Evolutionary conservation across 30 jellyfish, hydroid and myxozoan genomes (phyloP).

Genomic region (Nemopilema nomurai): DNA sequence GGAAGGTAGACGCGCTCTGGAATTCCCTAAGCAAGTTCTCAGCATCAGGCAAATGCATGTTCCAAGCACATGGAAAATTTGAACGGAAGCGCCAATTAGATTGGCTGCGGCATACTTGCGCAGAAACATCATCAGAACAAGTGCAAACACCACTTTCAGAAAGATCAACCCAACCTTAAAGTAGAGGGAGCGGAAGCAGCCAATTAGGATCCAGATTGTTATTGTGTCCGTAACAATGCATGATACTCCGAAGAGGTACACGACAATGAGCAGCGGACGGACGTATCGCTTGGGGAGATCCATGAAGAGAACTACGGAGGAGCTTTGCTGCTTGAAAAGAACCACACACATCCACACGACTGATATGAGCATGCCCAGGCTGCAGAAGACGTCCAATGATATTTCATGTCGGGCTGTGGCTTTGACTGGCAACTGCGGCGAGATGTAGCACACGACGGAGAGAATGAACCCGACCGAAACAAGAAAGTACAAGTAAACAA

Average conservation of each 20-base stretch:
- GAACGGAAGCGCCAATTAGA: conserved; percentile 18
- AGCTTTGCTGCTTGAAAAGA: conserved; percentile 29
- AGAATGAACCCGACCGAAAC: conserved; percentile 65
- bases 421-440: conserved; percentile 5
- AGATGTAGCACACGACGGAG: conserved; percentile 45
- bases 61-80: conserved; percentile 49
- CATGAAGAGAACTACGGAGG: conserved; percentile 30
- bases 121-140: conserved; percentile 45
- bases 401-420: conserved; percentile 30
- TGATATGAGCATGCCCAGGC: conserved; percentile 32
- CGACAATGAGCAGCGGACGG: conserved; percentile 57
- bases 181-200: conserved; percentile 45
- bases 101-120: conserved; percentile 49
- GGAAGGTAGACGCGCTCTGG: conserved; percentile 41
- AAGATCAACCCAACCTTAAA: conserved; percentile 13
- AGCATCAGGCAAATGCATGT: conserved; percentile 67
- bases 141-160: conserved; percentile 29
- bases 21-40: conserved; percentile 55
- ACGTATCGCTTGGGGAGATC: conserved; percentile 66
- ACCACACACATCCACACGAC: conserved; percentile 43
- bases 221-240: conserved; percentile 69
- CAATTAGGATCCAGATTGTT: conserved; percentile 47
- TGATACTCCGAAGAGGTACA: conserved; percentile 61
- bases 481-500: conserved; percentile 53
- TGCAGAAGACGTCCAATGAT: conserved; percentile 50